Base-by-base conservation (phyloP, 2,888 invertebrate species). In the Diaphora mendica region DNA sequence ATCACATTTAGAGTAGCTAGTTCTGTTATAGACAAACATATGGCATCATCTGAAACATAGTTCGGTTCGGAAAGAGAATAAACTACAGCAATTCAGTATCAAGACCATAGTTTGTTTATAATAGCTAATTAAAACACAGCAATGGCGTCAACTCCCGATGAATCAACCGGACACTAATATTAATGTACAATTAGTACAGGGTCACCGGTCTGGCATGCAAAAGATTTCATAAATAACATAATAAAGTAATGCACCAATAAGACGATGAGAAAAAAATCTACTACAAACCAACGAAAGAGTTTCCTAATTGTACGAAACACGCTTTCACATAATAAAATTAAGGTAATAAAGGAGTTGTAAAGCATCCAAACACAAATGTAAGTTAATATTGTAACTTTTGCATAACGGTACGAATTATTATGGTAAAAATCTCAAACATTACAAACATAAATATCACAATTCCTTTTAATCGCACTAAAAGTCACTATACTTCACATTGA, bases 61-160 rank as follows among this genome's bases (percentile, higher is more conserved):
- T 11, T 23, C 30, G 75, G 39, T 74, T 72, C 67, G 17, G 71
- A 75, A 74, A 67, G 44, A 70, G 59, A 79, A 74, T 74, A 2
- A 74, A 71, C 71, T 72, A 73, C 55, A 70, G 55, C 66, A 69
- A 48, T 62, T 67, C 59, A 68, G 44, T 55, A 72, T 55, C 64
- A 70, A 64, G 68, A 72, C 68, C 62, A 71, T 67, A 77, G 70
- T 75, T 85, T 85, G 84, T 88, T 86, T 87, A 86, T 80, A 79
- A 82, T 39, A 82, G 76, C 80, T 85, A 88, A 84, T 85, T 85
- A 82, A 11, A 75, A 84, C 73, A 74, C 77, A 70, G 83, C 84
- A 82, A 88, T 87, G 89, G 89, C 89, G 87, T 88, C 87, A 89
- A 76, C 75, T 65, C 13, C 67, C 62, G 81, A 86, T 89, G 89